A percentile compares a stretch with the other conserved stretches of the same genome.
These are phyloP conservation scores for Potamilus streckersoni DNA, from an alignment of 1,140 invertebrate genomes.

Conservation along the genomic window DNA sequence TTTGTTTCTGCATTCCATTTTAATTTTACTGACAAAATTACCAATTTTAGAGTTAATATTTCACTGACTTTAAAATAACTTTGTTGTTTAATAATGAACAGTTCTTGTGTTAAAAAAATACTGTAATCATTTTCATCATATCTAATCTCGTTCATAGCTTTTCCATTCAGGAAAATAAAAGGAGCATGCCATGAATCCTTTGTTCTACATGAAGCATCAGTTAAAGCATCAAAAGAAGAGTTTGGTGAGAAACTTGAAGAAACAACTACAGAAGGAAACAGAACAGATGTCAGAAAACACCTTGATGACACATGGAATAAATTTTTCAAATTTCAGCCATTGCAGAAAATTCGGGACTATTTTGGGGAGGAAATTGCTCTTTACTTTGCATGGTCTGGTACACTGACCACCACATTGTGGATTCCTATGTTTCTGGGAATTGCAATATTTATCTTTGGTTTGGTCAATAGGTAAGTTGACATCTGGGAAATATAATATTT, in stretches of 20 bases:
- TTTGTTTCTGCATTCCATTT: too few species aligned
- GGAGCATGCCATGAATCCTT: constrained; percentile 60
- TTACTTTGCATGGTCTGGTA: constrained; percentile 68
- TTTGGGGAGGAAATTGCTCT: constrained; percentile 69
- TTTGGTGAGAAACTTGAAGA: constrained; percentile 7
- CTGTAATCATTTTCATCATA: too few species aligned
- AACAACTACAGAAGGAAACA: not conserved
- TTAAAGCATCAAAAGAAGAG: constrained; percentile 29
- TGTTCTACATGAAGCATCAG: constrained; percentile 62
- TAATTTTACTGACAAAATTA: too few species aligned
- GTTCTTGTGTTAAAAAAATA: too few species aligned
- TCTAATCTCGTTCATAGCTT: constrained; percentile 39
- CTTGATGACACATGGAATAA: constrained; percentile 57
- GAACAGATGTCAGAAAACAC: constrained; percentile 42
- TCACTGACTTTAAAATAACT: too few species aligned
- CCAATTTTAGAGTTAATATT: too few species aligned
- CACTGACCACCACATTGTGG: constrained; percentile 59
- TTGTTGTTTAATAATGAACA: too few species aligned
- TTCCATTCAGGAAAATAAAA: constrained; percentile 62
- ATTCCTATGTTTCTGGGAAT: constrained; percentile 66
- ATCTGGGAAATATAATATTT: not conserved
- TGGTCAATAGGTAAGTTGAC: constrained; percentile 52
- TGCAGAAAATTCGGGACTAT: constrained; percentile 67
- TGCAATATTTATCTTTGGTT: constrained; percentile 65
- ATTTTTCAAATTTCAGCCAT: constrained; percentile 59